Percentiles rank a stretch among this genome's conserved stretches.
Conservation (phyloP, 2,113 vertebrate species). For the Struthidea cinerea region DNA sequence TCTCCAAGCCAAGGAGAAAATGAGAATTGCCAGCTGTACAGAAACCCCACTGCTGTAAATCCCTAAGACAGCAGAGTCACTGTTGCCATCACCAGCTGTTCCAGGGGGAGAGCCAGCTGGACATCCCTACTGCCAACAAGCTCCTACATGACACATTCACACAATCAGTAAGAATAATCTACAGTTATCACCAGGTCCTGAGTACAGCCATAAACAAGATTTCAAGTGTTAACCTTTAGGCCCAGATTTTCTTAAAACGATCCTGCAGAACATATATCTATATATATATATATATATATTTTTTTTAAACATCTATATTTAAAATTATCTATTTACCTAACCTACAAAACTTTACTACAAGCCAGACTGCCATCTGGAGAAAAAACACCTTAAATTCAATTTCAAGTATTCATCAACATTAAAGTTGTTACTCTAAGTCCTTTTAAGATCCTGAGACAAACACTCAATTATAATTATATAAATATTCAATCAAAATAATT, state of each 20-base stretch:
- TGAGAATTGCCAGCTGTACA: neutral
- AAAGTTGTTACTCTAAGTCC: neutral
- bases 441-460: neutral
- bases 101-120: neutral
- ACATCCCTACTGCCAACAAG: neutral
- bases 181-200: constrained; percentile 19
- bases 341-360: constrained; percentile 3
- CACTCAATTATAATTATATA: neutral
- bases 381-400: neutral
- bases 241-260: neutral
- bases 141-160: neutral
- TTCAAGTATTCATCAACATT: constrained; percentile 21
- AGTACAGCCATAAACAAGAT: neutral
- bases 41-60: neutral
- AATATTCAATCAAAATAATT: neutral
- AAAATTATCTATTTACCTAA: neutral
- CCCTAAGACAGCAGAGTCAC: neutral
- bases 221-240: neutral
- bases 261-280: neutral
- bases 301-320: neutral
- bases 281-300: neutral
- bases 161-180: neutral
- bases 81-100: neutral
- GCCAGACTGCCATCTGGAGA: neutral
- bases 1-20: neutral